Evolutionary conservation across 2,113 vertebrate species (phyloP), one percentile per base, ranked within the genome.

Genomic region (Campylomormyrus numenius): DNA sequence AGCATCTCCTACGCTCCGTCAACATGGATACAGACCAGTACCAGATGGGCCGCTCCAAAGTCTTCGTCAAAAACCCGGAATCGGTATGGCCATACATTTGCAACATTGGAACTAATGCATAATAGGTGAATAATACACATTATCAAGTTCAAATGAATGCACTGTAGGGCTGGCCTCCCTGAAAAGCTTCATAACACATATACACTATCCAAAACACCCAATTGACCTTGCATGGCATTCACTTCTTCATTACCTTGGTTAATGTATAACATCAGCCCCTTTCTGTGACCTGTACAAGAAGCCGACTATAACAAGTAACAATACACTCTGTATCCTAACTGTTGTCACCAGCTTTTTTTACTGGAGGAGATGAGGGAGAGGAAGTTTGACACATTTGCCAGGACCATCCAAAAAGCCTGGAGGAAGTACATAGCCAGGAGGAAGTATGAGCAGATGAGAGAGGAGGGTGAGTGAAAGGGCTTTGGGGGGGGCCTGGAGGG

Each of bases 1-100:
- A 98, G 92, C 98, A 98, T 92, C 95, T 99, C 19, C 94, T 99
- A 11, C 94, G 93, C n/a, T 97, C 97, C 0, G 98, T 99, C 91
- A 98, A 98, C 94, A 99, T 99, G 98, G 98, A 99, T 1, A 93
- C 93, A 0, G 98, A 99, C 93, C 98, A 99, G 95, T 99, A 97
- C 91, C 98, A 99, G 96, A 97, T 99, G 98, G 98, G 98, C 0
- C 94, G 94, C 58, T 95, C 95, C 91, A 99, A 99, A 89, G 93
- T 99, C 91, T 99, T 99, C 1, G 94, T 99, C 91, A 99, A 99
- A 95, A 98, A 99, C 93, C 98, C 98, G 0, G 98, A 99, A 93
- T 99, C 98, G 92, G 98, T 99, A 94, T 39, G 96, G 91, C 46
- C 27, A 35, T 70, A 62, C 5, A 27, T 19, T 46, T 46, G 9